phyloP scores from a whole-genome alignment of 2,888 invertebrate species.

The Cryptus armator region DNA sequence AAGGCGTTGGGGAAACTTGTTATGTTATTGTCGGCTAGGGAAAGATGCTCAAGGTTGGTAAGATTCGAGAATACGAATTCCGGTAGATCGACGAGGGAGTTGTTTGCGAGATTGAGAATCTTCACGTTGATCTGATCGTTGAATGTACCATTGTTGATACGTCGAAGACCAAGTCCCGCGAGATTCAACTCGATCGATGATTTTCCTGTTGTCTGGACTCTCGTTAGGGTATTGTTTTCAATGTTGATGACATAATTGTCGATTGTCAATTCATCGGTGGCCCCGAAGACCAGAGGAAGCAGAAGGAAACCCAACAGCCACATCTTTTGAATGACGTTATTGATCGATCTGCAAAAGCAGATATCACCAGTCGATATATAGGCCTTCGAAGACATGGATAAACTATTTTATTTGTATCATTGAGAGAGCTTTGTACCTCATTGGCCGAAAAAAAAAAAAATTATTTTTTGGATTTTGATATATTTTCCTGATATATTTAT shows the following conservation, averaged over 20 bases:
- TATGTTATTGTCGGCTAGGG: constrained; percentile 69
- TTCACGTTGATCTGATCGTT: constrained; percentile 67
- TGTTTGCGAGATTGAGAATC: constrained; percentile 72
- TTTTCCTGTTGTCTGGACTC: constrained; percentile 35
- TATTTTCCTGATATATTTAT: no score
- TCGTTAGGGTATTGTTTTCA: constrained; percentile 65
- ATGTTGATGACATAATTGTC: constrained; percentile 66
- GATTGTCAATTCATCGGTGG: background rate
- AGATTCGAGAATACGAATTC: constrained; percentile 75
- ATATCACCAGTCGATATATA: no score
- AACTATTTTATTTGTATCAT: no score
- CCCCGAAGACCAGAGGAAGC: constrained; percentile 63
- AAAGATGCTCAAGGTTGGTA: constrained; percentile 71
- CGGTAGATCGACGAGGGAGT: constrained; percentile 71
- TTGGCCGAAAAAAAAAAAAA: no score
- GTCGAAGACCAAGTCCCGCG: constrained; percentile 66
- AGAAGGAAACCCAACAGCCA: constrained; percentile 59
- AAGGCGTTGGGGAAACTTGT: constrained; percentile 53
- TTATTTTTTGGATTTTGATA: no score
- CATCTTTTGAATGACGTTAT: constrained; percentile 44
- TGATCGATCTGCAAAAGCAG: no score
- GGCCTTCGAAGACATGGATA: no score
- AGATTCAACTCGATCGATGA: constrained; percentile 66
- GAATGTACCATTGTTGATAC: constrained; percentile 71
- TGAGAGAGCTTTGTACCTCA: no score